These are phyloP conservation scores for Ochropacha duplaris DNA, from an alignment of 2,888 invertebrate genomes.

Conservation along the genomic window DNA sequence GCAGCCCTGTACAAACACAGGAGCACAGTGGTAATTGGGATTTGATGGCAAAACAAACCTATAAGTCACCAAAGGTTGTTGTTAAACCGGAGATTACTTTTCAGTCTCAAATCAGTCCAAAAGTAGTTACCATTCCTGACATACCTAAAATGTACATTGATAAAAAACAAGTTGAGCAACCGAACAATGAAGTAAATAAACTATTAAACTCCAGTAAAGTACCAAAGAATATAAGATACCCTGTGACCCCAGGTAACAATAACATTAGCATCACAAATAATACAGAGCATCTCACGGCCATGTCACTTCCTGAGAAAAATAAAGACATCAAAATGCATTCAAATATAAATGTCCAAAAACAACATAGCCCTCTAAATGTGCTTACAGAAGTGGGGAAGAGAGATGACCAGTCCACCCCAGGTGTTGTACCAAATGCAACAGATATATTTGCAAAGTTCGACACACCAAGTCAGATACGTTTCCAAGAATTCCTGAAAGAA, in stretches of 20 bases:
- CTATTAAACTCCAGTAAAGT: neutral
- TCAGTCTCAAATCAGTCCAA: constrained; percentile 29
- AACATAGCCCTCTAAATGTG: neutral
- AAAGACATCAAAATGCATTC: neutral
- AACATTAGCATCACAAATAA: neutral
- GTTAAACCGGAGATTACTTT: constrained; percentile 22
- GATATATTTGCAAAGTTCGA: constrained; percentile 1
- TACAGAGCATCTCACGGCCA: neutral
- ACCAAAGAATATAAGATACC: neutral
- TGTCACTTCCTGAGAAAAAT: neutral
- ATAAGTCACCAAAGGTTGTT: constrained; percentile 19
- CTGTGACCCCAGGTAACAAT: neutral
- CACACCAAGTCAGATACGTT: constrained; percentile 31
- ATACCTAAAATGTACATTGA: constrained; percentile 48
- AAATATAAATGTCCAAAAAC: neutral
- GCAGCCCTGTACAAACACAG: neutral
- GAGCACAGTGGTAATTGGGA: neutral
- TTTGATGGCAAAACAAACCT: neutral
- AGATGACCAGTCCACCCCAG: neutral
- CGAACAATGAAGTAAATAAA: neutral
- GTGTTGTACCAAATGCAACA: neutral
- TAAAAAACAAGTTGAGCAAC: constrained; percentile 35
- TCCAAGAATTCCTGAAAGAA: constrained; percentile 56
- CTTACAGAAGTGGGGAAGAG: neutral
- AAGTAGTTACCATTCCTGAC: constrained; percentile 35